Evolutionary conservation across 2,797 vertebrate species (phyloP), one percentile per base, ranked within the genome.

Genomic region (Catamblyrhynchus diadema): DNA sequence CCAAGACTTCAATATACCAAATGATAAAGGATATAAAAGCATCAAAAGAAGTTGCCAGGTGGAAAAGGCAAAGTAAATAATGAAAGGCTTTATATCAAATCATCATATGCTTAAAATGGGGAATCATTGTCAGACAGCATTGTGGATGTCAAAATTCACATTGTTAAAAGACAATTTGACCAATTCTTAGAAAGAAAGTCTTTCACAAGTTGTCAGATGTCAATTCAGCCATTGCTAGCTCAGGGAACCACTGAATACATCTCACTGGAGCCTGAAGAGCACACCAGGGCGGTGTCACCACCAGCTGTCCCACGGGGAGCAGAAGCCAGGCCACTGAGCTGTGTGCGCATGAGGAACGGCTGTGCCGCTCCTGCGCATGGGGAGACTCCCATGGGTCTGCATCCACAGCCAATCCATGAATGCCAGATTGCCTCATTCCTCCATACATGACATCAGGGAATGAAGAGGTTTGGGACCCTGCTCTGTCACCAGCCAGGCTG

Each of bases 291-390:
- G 39, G 22, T 19, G 54, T 12, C 54, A 33, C 21, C 35, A 20
- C 3, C 50, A 85, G 44, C n/a, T 66, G 32, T 21, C 16, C 0
- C 0, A 0, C 19, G 35, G 42, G 56, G 14, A 66, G 74, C 74
- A 82, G 30, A 12, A 72, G 54, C 18, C 53, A 75, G 37, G 48
- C 30, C 33, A 3, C 0, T 2, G 14, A 61, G n/a, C 17, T 42
- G 6, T 3, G 12, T 3, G 37, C 28, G 3, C 4, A 2, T 14
- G 75, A 45, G 25, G 44, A 80, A 50, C 0, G 0, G 21, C 69
- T 28, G 6, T 14, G n/a, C 1, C 0, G 1, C 77, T 91, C 37
- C 74, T 24, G 27, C 3, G 2, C 10, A 1, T 0, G 4, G 47
- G 28, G 41, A 86, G 7, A 13, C 14, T 66, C 48, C 33, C 21